Conservation (phyloP, 2,113 vertebrate genomes). For the Balaeniceps rex region DNA sequence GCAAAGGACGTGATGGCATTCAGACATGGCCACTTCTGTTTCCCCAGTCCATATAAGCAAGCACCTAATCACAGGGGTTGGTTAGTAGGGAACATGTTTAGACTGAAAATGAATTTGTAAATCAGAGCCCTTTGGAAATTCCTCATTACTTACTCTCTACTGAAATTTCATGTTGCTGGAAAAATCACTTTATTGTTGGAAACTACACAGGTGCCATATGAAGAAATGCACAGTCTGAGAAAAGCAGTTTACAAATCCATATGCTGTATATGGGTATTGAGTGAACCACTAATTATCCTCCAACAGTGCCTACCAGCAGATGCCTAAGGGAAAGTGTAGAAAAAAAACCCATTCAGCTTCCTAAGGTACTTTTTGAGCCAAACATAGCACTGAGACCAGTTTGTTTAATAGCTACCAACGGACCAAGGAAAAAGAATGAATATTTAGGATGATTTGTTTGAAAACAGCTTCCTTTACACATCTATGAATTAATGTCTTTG, state of each 20-base stretch:
- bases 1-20: fast-evolving
- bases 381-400: background rate
- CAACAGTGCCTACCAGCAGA: background rate
- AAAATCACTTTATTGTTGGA: background rate
- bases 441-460: background rate
- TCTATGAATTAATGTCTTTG: background rate
- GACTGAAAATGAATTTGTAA: background rate
- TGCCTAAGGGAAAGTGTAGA: background rate
- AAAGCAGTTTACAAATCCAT: background rate
- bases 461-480: background rate
- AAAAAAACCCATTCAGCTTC: background rate
- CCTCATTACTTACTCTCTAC: background rate
- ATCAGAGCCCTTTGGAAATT: background rate
- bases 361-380: background rate
- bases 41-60: background rate
- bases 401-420: background rate
- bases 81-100: background rate
- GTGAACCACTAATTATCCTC: background rate
- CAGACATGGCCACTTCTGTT: background rate
- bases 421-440: background rate
- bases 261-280: background rate
- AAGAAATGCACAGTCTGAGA: background rate
- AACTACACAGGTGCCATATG: background rate
- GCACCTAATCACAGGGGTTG: background rate
- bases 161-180: background rate